Evolutionary conservation across 1,140 invertebrate species (phyloP).

Genomic region (Drosophila eugracilis): DNA sequence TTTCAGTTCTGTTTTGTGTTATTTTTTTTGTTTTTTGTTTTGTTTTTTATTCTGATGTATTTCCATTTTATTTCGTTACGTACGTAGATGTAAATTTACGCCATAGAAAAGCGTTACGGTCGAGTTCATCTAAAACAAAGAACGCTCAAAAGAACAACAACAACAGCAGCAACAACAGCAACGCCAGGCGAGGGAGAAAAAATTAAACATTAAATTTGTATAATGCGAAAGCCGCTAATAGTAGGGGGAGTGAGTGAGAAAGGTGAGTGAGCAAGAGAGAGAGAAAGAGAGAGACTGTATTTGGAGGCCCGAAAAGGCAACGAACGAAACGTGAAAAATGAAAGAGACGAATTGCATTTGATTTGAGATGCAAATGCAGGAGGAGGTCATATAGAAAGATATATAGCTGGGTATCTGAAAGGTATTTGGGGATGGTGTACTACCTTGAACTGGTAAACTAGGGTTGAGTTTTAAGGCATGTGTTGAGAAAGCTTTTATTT

Average conservation of each 20-base stretch:
- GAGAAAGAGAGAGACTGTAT: constrained; percentile 12
- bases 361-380: constrained; percentile 52
- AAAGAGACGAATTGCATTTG: constrained; percentile 76
- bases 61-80: constrained; percentile 79
- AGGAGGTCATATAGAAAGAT: constrained; percentile 42
- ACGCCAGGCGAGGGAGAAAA: constrained; percentile 42
- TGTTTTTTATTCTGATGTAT: constrained; percentile 35
- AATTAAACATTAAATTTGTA: constrained; percentile 82
- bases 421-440: constrained; percentile 9
- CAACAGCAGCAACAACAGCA: constrained; percentile 56
- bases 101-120: constrained; percentile 84
- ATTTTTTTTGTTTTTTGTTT: constrained; percentile 21
- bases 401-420: constrained; percentile 34
- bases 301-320: constrained; percentile 54
- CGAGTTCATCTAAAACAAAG: constrained; percentile 83
- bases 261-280: too few species aligned
- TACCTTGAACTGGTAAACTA: constrained; percentile 48
- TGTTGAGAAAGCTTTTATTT: neutral
- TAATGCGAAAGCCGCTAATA: constrained; percentile 81
- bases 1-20: constrained; percentile 14
- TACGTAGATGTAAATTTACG: constrained; percentile 84
- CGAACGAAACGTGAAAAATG: constrained; percentile 68
- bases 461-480: neutral
- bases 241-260: constrained; percentile 18
- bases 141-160: constrained; percentile 78